Evolutionary conservation across 2,888 invertebrate genomes (phyloP), one percentile per base, ranked within the genome.

Genomic region (Zygaena filipendulae): DNA sequence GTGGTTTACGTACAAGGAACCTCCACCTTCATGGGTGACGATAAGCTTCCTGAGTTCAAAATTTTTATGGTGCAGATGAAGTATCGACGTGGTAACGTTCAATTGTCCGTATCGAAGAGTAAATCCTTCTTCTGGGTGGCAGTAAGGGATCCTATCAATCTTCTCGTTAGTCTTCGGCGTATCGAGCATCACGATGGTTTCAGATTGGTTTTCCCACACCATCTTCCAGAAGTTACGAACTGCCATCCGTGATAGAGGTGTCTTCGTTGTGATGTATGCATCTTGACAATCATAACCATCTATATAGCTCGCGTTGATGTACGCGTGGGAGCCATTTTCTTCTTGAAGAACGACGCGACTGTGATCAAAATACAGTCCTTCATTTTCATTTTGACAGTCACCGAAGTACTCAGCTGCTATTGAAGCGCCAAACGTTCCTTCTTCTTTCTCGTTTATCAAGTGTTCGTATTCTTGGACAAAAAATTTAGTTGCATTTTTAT

Each of bases 161-260:
- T 30, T 21, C 18, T 26, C 26, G 18, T 25, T 16, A 18, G 16
- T 16, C 16, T 25, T 13, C 20, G 25, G 30, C 25, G 7, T n/a
- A 26, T 30, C 13, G 3, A 30, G 25, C 30, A 26, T 32, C 4
- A 32, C 28, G 6, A 32, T 29, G 14, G 25, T 11, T 21, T 32
- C 22, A 13, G 32, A 10, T 29, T 26, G 22, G 8, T 23, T 22
- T 3, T 32, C 27, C 32, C 32, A 28, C 2, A 32, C 9, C 25
- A 28, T 27, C 12, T 9, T 23, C 32, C 32, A 27, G 10, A 32
- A 32, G 9, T 27, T 25, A 21, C 5, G 7, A 11, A 20, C 22
- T 28, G 9, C 13, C 13, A 10, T 10, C 20, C 9, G 11, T 21
- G 29, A 29, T 10, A 7, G 3, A 23, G 23, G 29, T 9, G 13